Evolutionary conservation across 1,140 invertebrate species (phyloP), one percentile per base, ranked within the genome.

Genomic region (Adelges cooleyi): DNA sequence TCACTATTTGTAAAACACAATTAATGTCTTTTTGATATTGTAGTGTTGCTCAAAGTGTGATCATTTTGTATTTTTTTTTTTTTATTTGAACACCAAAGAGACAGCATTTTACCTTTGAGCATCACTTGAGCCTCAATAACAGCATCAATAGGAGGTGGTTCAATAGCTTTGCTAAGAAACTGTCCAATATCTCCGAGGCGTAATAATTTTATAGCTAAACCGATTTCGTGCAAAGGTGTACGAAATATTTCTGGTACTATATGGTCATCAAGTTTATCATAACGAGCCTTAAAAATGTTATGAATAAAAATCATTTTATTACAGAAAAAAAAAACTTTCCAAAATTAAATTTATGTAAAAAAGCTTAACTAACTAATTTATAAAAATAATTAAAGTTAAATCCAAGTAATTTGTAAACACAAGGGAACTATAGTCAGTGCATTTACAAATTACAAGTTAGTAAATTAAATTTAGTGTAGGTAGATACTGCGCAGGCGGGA

Each of bases 161-260:
- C 89, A 42, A 95, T 86, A 0, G 92, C 92, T 77, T 96, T 96
- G 11, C 86, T 89, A 10, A 97, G 77, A 74, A 97, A 97, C 72
- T 94, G 89, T 3, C 89, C 86, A 72, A 97, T 93, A 25, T 82
- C 82, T 56, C 94, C 93, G 3, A 97, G 76, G 53, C 88, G 81
- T n/a, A 97, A 77, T 2, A 96, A 75, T 75, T 95, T 91, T 73
- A 89, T 88, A 66, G 84, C 86, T 15, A 93, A 77, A 0, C 88
- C 86, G 42, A 93, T 76, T 73, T 97, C 93, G 72, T 97, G 93
- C 3, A 97, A 77, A 0, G 94, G 94, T 2, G 92, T 96, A 53
- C 94, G 80, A 76, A 96, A 95, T 81, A 97, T 97, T 79, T 97
- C 94, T 0, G 93, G 92, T 0, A 90, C 94, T 72, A 91, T 85